These are phyloP conservation scores for Hipparchia sbordonii DNA, from an alignment of 2,888 invertebrate species.

Conservation along the genomic window DNA sequence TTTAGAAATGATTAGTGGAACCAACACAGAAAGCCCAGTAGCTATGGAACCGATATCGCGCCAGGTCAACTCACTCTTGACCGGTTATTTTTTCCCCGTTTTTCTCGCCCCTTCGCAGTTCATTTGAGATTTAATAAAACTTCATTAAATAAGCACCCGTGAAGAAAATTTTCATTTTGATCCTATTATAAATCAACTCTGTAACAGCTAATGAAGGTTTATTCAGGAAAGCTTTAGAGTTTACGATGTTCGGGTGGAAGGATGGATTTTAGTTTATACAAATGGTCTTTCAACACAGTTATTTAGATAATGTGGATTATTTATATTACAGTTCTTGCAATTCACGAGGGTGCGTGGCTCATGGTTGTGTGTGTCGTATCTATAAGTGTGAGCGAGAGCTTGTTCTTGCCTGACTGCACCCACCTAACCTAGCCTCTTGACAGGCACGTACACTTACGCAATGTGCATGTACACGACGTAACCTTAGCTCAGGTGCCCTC, in stretches of 20 bases:
- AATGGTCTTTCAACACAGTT: neutral
- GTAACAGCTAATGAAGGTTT: conserved; percentile 32
- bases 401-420: too few species aligned
- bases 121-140: conserved; percentile 58
- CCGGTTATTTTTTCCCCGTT: conserved; percentile 37
- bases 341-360: too few species aligned
- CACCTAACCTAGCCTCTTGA: too few species aligned
- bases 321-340: too few species aligned
- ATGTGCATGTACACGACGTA: too few species aligned
- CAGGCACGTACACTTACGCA: too few species aligned
- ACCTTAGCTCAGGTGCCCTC: too few species aligned
- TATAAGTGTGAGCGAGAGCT: too few species aligned
- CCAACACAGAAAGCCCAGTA: too few species aligned
- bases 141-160: conserved; percentile 49
- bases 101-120: conserved; percentile 48
- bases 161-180: conserved; percentile 39
- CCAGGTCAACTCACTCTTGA: neutral
- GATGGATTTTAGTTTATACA: conserved; percentile 1
- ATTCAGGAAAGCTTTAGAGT: conserved; percentile 20
- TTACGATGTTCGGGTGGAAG: neutral
- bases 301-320: too few species aligned
- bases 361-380: too few species aligned
- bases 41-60: neutral
- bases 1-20: too few species aligned
- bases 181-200: conserved; percentile 29